phyloP scores from a whole-genome alignment of 2,888 invertebrate species.

The Drosophila buzzatii region DNA sequence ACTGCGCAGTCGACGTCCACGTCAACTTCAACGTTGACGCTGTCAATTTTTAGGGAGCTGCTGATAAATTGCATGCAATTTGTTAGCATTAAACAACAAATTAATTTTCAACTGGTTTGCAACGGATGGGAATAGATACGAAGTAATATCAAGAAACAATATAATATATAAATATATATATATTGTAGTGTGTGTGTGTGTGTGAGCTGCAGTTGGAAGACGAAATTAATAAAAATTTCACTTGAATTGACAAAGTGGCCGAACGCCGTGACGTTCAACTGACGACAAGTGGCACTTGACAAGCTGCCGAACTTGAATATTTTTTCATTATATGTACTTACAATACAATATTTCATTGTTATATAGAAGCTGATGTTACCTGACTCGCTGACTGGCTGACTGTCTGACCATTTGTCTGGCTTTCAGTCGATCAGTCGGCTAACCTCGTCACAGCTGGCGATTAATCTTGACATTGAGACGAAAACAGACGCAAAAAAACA shows the following conservation, averaged over 20 bases:
- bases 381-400: slow-evolving; percentile 15
- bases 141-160: slow-evolving; percentile 23
- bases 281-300: slow-evolving; percentile 82
- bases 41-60: slow-evolving; percentile 50
- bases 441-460: slow-evolving; percentile 79
- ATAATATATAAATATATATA: slow-evolving; percentile 14
- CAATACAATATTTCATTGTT: slow-evolving; percentile 75
- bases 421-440: slow-evolving; percentile 50
- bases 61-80: slow-evolving; percentile 77
- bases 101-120: slow-evolving; percentile 64
- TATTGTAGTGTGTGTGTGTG: slow-evolving; percentile 12
- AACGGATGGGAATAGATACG: slow-evolving; percentile 62
- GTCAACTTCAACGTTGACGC: neutral
- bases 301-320: slow-evolving; percentile 81
- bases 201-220: slow-evolving; percentile 67
- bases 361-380: slow-evolving; percentile 70
- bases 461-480: slow-evolving; percentile 80
- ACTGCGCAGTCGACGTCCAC: neutral
- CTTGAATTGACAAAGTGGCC: slow-evolving; percentile 82
- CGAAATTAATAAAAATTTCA: slow-evolving; percentile 83
- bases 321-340: slow-evolving; percentile 36
- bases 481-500: slow-evolving; percentile 55
- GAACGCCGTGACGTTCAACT: slow-evolving; percentile 80
- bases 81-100: slow-evolving; percentile 75
- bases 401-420: slow-evolving; percentile 40